A percentile compares a stretch with the other conserved stretches of the same genome.
These are phyloP conservation scores for Ormia ochracea DNA, from an alignment of 2,888 invertebrate genomes.

Conservation along the genomic window DNA sequence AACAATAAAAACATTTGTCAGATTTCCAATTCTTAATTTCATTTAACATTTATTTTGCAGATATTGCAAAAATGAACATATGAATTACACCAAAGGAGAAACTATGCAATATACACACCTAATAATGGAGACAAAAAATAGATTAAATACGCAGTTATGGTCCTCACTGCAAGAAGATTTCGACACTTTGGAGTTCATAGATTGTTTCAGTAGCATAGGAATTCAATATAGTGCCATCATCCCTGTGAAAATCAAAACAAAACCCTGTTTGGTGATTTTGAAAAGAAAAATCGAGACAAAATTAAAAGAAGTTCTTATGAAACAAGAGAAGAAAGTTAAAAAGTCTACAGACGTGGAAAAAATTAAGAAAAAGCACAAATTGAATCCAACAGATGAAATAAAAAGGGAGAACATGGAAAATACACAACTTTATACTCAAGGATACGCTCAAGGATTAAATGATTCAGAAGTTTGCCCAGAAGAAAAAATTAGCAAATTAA, in stretches of 20 bases:
- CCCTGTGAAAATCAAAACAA: constrained; percentile 88
- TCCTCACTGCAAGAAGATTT: constrained; percentile 85
- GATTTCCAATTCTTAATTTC: neutral
- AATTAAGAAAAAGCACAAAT: neutral
- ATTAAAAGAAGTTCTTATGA: neutral
- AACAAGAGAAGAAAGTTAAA: constrained; percentile 8
- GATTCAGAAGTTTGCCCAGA: neutral
- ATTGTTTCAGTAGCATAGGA: constrained; percentile 88
- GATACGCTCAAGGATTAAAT: neutral
- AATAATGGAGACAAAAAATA: constrained; percentile 88
- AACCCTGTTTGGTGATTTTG: constrained; percentile 88
- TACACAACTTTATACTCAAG: constrained; percentile 6
- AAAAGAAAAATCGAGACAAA: constrained; percentile 78
- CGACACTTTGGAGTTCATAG: constrained; percentile 85
- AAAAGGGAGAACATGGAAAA: neutral
- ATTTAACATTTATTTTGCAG: constrained; percentile 72
- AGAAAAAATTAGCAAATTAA: neutral
- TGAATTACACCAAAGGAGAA: constrained; percentile 81
- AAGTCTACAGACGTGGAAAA: neutral
- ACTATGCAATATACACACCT: constrained; percentile 86
- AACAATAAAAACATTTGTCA: neutral
- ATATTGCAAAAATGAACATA: constrained; percentile 89
- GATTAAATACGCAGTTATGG: constrained; percentile 83
- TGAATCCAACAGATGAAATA: neutral
- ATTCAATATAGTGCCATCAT: constrained; percentile 87